A percentile compares a stretch with the other conserved stretches of the same genome.
Evolutionary conservation across 2,888 invertebrate genomes (phyloP).

Genomic region (Stratiomys singularior): DNA sequence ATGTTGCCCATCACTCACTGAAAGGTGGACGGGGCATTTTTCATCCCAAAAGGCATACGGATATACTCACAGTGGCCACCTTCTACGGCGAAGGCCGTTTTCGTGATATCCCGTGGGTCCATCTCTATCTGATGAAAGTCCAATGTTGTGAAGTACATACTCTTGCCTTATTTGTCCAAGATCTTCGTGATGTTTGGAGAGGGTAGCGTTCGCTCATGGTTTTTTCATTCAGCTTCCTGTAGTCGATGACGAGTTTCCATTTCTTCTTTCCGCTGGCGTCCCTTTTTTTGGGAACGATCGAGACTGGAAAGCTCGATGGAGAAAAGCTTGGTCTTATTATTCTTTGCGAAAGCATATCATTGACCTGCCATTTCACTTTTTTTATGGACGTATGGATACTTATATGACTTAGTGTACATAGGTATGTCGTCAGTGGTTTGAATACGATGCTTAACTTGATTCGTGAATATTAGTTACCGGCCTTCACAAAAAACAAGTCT

Average conservation of each 20-base stretch:
- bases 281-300: too few relatives aligned
- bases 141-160: slow-evolving; percentile 57
- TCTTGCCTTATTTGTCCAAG: slow-evolving; percentile 57
- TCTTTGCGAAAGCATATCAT: slow-evolving; percentile 51
- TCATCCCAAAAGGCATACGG: slow-evolving; percentile 50
- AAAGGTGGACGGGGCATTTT: slow-evolving; percentile 50
- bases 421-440: slow-evolving; percentile 45
- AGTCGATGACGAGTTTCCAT: slow-evolving; percentile 55
- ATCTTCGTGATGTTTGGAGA: slow-evolving; percentile 57
- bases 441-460: slow-evolving; percentile 53
- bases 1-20: slow-evolving; percentile 49
- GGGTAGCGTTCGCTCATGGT: slow-evolving; percentile 53
- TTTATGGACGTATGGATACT: slow-evolving; percentile 42
- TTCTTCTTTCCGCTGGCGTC: too few relatives aligned
- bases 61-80: slow-evolving; percentile 47
- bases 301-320: slow-evolving; percentile 54
- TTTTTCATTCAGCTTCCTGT: slow-evolving; percentile 54
- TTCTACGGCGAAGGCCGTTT: slow-evolving; percentile 55
- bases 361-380: slow-evolving; percentile 20
- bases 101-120: slow-evolving; percentile 53
- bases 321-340: slow-evolving; percentile 52
- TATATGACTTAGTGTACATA: slow-evolving; percentile 24
- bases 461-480: slow-evolving; percentile 49
- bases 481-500: slow-evolving; percentile 13
- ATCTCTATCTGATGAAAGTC: slow-evolving; percentile 60